phyloP scores from a whole-genome alignment of 2,113 vertebrate genomes.

The Tachycineta bicolor region DNA sequence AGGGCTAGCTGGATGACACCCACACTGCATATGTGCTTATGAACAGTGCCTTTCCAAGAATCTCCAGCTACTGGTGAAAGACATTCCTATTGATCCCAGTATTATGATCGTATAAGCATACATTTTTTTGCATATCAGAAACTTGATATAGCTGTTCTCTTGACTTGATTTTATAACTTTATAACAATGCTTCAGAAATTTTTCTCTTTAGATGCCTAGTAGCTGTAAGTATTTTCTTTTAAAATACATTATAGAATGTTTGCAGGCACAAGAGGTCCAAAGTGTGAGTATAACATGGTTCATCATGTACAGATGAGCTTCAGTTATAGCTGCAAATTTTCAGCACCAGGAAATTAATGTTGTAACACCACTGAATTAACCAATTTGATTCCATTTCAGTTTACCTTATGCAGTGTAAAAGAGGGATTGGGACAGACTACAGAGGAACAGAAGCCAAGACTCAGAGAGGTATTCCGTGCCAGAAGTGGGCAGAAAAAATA shows the following conservation, averaged over 20 bases:
- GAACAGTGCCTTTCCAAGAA: neutral
- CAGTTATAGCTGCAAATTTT: neutral
- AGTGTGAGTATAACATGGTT: neutral
- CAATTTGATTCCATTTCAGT: constrained; percentile 63
- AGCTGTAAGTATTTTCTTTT: neutral
- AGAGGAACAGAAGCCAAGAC: constrained; percentile 83
- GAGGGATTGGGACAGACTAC: constrained; percentile 81
- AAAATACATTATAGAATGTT: neutral
- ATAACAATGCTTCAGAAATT: neutral
- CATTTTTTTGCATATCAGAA: neutral
- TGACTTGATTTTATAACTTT: neutral
- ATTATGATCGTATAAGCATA: neutral
- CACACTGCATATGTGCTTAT: neutral
- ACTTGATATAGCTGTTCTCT: neutral
- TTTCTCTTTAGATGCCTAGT: neutral
- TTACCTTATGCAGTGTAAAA: constrained; percentile 83
- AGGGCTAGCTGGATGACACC: neutral
- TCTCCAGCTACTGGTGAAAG: neutral
- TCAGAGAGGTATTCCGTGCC: constrained; percentile 75
- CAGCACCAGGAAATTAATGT: neutral
- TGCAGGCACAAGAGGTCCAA: neutral
- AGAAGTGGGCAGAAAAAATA: constrained; percentile 75
- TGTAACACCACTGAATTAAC: neutral
- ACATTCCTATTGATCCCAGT: neutral
- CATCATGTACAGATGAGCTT: neutral